Base-by-base conservation (phyloP, 2,797 vertebrate species). In the Uromys caudimaculatus region DNA sequence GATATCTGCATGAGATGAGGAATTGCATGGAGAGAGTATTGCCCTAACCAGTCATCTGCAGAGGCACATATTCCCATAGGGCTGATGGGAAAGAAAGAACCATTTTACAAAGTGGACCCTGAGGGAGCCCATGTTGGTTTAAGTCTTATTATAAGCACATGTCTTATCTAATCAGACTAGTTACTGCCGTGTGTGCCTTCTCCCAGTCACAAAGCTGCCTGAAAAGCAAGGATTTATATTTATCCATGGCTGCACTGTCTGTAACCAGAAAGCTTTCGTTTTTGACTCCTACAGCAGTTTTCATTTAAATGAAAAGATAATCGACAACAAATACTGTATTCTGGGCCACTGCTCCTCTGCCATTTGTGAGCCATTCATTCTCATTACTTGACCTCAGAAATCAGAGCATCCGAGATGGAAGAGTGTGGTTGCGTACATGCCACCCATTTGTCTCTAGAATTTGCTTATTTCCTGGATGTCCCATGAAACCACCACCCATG, bases 301-400 rank as follows among this genome's bases (percentile, higher is more conserved):
- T 92, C 58, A 94, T 96, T 96, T 96, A 96, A 94, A 95, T 92
- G 92, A 96, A 96, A 97, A 96, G 77, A 86, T 96, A 97, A 97
- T 96, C 81, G 93, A 93, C 96, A 94, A 96, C 93, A 95, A 97
- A 97, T 95, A 89, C 90, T 91, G 86, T 21, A 52, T 91, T 95
- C 87, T 82, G 92, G 95, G 76, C 84, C 47, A 6, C 64, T 77
- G 27, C 21, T 95, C 47, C 62, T 87, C 86, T 84, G 78, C 83
- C 50, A 41, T 95, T 93, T 93, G 44, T 71, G 86, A 85, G 95
- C 96, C 96, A 84, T 50, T 56, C 75, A 38, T 93, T 93, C 87
- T 96, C 82, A 60, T 96, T 90, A 96, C 60, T 93, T 83, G 94
- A 93, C 86, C 94, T 96, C 96, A 85, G 95, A 95, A 96, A 95